These are phyloP conservation scores for Tychaedon coryphoeus DNA, from an alignment of 2,113 vertebrate genomes.

Conservation along the genomic window DNA sequence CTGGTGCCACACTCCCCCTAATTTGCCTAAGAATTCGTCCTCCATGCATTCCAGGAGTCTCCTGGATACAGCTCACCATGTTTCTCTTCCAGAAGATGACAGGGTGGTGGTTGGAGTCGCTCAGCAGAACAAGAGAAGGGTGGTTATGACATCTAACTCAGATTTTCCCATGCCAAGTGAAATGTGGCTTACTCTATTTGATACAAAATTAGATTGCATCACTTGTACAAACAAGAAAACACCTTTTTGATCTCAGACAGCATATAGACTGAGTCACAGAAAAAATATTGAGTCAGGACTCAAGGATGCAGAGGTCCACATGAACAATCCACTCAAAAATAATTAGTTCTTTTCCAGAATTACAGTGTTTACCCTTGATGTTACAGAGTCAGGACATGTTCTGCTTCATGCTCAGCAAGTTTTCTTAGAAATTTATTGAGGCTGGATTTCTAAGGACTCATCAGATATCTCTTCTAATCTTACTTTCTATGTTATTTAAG, in stretches of 20 bases:
- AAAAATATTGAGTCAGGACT: neutral
- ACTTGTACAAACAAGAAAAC: neutral
- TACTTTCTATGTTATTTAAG: neutral
- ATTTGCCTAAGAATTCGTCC: neutral
- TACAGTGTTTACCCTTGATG: neutral
- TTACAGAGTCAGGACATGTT: neutral
- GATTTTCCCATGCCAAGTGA: fast-evolving
- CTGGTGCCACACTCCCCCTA: neutral
- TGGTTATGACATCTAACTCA: neutral
- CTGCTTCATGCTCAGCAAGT: neutral
- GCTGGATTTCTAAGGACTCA: neutral
- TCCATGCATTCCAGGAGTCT: neutral
- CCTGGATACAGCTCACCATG: neutral
- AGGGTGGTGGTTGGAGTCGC: neutral
- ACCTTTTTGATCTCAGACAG: neutral
- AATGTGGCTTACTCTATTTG: neutral
- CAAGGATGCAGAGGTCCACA: neutral
- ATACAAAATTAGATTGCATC: neutral
- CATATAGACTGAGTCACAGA: neutral
- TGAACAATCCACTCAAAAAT: neutral
- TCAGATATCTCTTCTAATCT: neutral
- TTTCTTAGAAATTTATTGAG: neutral
- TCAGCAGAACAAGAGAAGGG: neutral
- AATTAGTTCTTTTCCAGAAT: neutral
- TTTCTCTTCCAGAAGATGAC: neutral